Percentiles rank a stretch among this genome's conserved stretches.
phyloP scores from a whole-genome alignment of 2,797 vertebrate species.

The Catharus ustulatus region DNA sequence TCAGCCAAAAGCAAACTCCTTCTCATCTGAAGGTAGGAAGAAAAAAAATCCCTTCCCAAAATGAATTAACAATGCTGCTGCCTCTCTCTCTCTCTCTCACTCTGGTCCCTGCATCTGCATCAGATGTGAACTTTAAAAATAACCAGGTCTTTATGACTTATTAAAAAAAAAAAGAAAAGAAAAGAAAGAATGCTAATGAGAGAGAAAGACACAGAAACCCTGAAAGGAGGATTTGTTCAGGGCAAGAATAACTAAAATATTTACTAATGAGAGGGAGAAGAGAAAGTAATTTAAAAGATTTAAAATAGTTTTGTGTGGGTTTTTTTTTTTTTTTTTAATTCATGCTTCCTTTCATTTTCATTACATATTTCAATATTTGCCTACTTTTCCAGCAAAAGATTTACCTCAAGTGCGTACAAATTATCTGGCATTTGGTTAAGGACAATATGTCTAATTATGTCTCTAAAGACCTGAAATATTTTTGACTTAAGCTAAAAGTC shows the following conservation, averaged over 20 bases:
- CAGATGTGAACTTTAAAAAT: constrained; percentile 2
- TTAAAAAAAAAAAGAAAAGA: background rate
- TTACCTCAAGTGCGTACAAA: constrained; percentile 73
- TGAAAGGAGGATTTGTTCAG: constrained; percentile 41
- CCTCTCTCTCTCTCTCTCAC: background rate
- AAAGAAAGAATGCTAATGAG: constrained; percentile 43
- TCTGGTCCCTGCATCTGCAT: background rate
- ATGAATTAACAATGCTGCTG: background rate
- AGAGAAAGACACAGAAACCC: constrained; percentile 6
- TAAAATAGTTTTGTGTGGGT: constrained; percentile 56
- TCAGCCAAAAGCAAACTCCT: constrained; percentile 25
- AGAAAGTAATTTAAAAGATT: constrained; percentile 73
- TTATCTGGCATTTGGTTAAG: constrained; percentile 77
- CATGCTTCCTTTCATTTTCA: constrained; percentile 58
- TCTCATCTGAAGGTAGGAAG: constrained; percentile 11
- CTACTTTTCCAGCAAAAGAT: constrained; percentile 72
- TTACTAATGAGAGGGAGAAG: constrained; percentile 71
- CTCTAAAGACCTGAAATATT: constrained; percentile 76
- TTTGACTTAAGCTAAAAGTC: constrained; percentile 71
- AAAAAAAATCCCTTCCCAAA: background rate
- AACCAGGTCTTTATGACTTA: constrained; percentile 18
- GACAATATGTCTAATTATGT: constrained; percentile 75
- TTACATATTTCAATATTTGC: constrained; percentile 80
- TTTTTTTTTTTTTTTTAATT: constrained; percentile 26
- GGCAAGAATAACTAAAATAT: constrained; percentile 57